phyloP scores from a whole-genome alignment of 2,797 vertebrate species.

The Halcyon leucocephala region DNA sequence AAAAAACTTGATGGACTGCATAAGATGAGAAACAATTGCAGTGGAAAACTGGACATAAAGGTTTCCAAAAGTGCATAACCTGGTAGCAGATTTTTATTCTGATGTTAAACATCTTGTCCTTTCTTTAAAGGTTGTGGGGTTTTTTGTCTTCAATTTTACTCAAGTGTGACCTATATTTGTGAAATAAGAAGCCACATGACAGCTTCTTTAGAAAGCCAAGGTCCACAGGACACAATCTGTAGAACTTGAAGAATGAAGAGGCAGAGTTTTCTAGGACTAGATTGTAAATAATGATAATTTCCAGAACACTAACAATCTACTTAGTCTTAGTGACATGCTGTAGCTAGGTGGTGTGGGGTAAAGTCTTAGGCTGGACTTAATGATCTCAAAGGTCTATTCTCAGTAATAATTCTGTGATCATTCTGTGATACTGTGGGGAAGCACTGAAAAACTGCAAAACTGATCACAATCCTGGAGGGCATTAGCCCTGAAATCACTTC shows the following conservation, averaged over 20 bases:
- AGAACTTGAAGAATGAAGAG: background rate
- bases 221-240: background rate
- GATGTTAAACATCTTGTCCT: background rate
- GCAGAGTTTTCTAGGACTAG: background rate
- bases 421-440: background rate
- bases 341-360: too few species aligned
- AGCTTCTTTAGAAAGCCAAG: background rate
- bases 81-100: background rate
- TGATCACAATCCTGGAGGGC: background rate
- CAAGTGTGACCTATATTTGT: background rate
- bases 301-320: background rate
- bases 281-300: background rate
- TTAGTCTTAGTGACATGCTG: too few species aligned
- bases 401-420: too few species aligned
- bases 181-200: background rate
- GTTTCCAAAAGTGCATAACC: background rate
- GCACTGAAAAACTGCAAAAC: background rate
- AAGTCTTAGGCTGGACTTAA: too few species aligned
- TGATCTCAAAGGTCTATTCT: too few species aligned
- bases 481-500: background rate
- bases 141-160: background rate
- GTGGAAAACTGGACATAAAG: background rate
- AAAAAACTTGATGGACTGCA: background rate
- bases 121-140: background rate
- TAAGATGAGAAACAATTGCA: background rate